Evolutionary conservation across 1,140 invertebrate genomes (phyloP), one percentile per base, ranked within the genome.

Genomic region (Psix sp.): DNA sequence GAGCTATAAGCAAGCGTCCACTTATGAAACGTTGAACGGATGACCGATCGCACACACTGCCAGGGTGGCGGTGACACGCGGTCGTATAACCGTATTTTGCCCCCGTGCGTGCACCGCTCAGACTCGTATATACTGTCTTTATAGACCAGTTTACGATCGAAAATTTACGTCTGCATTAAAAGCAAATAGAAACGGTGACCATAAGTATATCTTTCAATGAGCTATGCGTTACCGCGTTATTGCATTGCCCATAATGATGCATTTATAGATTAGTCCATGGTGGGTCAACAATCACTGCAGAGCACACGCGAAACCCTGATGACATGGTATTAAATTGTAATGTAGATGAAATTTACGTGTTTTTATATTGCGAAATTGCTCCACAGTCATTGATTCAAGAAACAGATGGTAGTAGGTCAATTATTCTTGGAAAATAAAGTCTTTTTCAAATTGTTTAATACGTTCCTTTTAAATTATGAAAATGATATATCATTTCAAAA

Each of bases 1-100:
- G 38, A 39, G 20, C 71, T 49, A 70, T 60, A 70, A 60, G 48
- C 54, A 16, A 54, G 26, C 13, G 33, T 42, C 40, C 18, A 38
- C 36, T 52, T 63, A 54, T 65, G 59, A 65, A 74, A 40, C 63
- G 65, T 71, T 59, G 63, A 74, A 68, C 46, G 57, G 48, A 66
- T 73, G 60, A 68, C 51, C 63, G 59, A 74, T 68, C 56, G 59
- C 54, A 57, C 59, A 51, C 60, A 46, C 71, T 39, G 42, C 54
- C 57, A 57, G 51, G 66, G 59, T 71, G 60, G 52, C 72, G 74
- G 78, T 81, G 82, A 82, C 78, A 80, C 80, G 77, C 80, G 77
- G 76, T 46, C 62, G 40, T 67, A 78, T 81, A 84, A 82, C 81
- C 81, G 82, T 81, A 82, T 79, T 73, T 63, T 80, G 76, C 77